Evolutionary conservation across 2,113 vertebrate species (phyloP).

Genomic region (Anoura caudifer): DNA sequence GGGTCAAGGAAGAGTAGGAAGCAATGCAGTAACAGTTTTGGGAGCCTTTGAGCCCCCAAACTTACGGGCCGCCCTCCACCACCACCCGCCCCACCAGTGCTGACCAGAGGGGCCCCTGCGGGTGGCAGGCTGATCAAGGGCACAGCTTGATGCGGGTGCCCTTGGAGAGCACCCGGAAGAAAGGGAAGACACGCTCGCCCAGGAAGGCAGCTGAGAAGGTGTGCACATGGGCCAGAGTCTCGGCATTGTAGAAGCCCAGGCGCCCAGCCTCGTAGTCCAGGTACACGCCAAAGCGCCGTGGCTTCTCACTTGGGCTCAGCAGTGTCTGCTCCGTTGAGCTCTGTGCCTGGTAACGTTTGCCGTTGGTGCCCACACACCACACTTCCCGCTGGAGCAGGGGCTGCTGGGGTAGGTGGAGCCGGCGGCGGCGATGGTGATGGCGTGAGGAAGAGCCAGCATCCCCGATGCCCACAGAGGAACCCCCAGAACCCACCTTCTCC

Average conservation of each 20-base stretch:
- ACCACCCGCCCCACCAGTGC: slow-evolving; percentile 64
- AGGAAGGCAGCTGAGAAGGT: slow-evolving; percentile 88
- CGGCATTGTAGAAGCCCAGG: slow-evolving; percentile 90
- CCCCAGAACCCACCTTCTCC: slow-evolving; percentile 86
- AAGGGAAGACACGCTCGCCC: slow-evolving; percentile 88
- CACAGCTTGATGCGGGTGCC: slow-evolving; percentile 83
- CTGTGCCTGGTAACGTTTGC: slow-evolving; percentile 80
- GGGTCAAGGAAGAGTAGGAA: slow-evolving; percentile 41
- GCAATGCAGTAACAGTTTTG: slow-evolving; percentile 20
- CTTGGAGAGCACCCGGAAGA: slow-evolving; percentile 85
- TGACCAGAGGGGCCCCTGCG: slow-evolving; percentile 61
- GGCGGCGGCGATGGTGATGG: slow-evolving; percentile 79
- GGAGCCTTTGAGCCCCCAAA: slow-evolving; percentile 32
- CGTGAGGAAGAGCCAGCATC: slow-evolving; percentile 80
- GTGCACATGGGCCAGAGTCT: slow-evolving; percentile 88
- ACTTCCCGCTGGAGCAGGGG: slow-evolving; percentile 77
- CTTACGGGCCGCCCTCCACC: slow-evolving; percentile 48
- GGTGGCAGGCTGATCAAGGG: slow-evolving; percentile 74
- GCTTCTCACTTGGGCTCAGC: slow-evolving; percentile 76
- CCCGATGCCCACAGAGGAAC: slow-evolving; percentile 76
- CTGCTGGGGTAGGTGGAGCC: slow-evolving; percentile 74
- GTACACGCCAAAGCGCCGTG: slow-evolving; percentile 85
- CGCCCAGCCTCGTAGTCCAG: slow-evolving; percentile 88
- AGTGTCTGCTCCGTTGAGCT: slow-evolving; percentile 78
- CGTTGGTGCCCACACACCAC: slow-evolving; percentile 80